phyloP scores from a whole-genome alignment of 30 jellyfish, hydroid and myxozoan genomes.

The Hydractinia symbiolongicarpus region DNA sequence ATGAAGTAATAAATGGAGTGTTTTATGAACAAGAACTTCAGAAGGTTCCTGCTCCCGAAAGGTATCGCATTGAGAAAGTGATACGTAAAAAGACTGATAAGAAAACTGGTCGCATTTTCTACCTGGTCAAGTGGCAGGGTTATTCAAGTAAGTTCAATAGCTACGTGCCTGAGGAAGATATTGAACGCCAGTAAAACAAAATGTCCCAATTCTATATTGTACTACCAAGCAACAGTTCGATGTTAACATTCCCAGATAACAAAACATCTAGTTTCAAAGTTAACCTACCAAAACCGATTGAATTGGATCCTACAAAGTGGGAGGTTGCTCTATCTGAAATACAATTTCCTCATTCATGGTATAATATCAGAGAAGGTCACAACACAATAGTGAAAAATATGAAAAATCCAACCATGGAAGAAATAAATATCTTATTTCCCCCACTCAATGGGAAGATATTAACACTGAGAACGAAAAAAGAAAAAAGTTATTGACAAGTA shows the following conservation, averaged over 20 bases:
- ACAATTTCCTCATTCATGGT: too few species aligned
- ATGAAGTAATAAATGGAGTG: slow-evolving; percentile 32
- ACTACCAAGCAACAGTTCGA: slow-evolving; percentile 25
- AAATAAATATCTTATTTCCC: slow-evolving; percentile 3
- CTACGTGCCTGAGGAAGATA: background rate
- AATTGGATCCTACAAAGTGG: slow-evolving; percentile 17
- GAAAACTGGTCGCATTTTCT: background rate
- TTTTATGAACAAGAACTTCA: slow-evolving; percentile 41
- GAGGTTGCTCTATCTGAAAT: slow-evolving; percentile 25
- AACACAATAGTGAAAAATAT: background rate
- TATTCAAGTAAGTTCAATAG: slow-evolving; percentile 16
- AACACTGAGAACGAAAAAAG: background rate
- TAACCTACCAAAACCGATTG: slow-evolving; percentile 9
- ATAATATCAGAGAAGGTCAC: slow-evolving; percentile 1
- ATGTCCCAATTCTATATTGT: background rate
- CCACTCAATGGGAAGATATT: background rate
- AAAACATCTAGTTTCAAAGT: slow-evolving; percentile 21
- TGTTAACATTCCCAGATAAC: slow-evolving; percentile 23
- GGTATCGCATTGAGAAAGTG: slow-evolving; percentile 40
- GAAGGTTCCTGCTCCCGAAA: slow-evolving; percentile 19
- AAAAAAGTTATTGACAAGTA: too few species aligned
- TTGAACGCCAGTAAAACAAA: background rate
- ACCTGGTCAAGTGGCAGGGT: slow-evolving; percentile 17
- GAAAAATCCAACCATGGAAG: slow-evolving; percentile 4
- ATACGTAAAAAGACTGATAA: slow-evolving; percentile 27